phyloP scores from a whole-genome alignment of 2,797 vertebrate species.

The Micromesistius poutassou region DNA sequence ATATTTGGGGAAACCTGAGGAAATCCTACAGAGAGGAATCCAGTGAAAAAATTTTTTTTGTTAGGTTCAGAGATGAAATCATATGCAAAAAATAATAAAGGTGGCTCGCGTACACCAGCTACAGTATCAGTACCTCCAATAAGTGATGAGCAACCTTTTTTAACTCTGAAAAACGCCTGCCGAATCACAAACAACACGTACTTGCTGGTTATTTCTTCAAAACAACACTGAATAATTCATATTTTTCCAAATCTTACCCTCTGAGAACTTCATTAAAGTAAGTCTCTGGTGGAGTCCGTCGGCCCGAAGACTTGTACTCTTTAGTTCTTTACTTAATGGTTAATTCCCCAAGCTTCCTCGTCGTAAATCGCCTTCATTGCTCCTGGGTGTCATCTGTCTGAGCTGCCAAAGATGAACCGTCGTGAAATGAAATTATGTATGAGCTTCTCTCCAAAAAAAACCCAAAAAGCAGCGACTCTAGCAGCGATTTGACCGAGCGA shows the following conservation, averaged over 20 bases:
- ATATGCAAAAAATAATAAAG: background rate
- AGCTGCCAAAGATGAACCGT: slow-evolving; percentile 17
- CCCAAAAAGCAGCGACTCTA: background rate
- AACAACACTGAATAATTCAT: background rate
- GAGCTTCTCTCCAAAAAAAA: background rate
- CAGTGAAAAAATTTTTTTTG: background rate
- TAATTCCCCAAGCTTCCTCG: slow-evolving; percentile 15
- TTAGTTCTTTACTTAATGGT: background rate
- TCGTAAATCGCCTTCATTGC: slow-evolving; percentile 20
- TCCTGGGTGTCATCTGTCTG: slow-evolving; percentile 36
- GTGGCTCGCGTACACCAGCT: background rate
- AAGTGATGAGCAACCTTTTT: background rate
- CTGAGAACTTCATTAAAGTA: background rate
- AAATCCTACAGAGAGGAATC: background rate
- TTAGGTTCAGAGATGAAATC: background rate
- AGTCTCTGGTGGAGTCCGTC: background rate
- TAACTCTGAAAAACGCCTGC: background rate
- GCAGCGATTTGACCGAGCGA: background rate
- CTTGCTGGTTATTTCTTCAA: background rate
- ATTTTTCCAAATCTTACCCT: slow-evolving; percentile 51
- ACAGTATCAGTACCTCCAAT: background rate
- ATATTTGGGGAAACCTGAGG: background rate
- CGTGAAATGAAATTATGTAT: slow-evolving; percentile 1
- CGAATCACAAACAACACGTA: background rate
- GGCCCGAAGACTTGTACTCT: slow-evolving; percentile 1